Evolutionary conservation across 2,888 invertebrate genomes (phyloP).

Genomic region (Meliscaeva auricollis): DNA sequence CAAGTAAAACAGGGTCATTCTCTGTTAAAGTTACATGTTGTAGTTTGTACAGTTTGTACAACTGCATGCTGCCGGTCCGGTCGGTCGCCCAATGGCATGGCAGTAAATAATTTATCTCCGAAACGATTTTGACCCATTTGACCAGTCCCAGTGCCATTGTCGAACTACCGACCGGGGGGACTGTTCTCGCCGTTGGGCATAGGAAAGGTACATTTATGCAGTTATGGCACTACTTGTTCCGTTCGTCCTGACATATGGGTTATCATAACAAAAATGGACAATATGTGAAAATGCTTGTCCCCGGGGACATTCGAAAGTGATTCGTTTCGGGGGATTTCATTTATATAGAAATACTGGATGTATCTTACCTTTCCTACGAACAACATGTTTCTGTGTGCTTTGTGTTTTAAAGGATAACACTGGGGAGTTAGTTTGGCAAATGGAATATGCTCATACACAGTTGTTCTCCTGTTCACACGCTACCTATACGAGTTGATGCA

Average conservation of each 20-base stretch:
- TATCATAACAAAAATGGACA: slow-evolving; percentile 56
- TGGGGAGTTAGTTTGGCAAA: slow-evolving; percentile 31
- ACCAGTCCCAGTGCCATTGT: slow-evolving; percentile 15
- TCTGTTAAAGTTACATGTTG: no score
- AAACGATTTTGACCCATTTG: slow-evolving; percentile 45
- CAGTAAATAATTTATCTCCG: slow-evolving; percentile 53
- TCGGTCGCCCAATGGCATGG: slow-evolving; percentile 22
- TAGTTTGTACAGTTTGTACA: slow-evolving; percentile 9
- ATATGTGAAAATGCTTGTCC: slow-evolving; percentile 47
- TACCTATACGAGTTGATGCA: neutral
- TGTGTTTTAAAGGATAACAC: no score
- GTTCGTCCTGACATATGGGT: slow-evolving; percentile 46
- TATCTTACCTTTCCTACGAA: no score
- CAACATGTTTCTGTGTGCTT: no score
- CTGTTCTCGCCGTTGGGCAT: slow-evolving; percentile 2
- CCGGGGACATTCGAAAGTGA: slow-evolving; percentile 38
- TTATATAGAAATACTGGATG: neutral
- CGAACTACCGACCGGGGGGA: neutral
- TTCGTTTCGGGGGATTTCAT: slow-evolving; percentile 21
- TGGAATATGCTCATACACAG: neutral
- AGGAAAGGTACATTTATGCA: slow-evolving; percentile 5
- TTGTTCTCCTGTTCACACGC: neutral
- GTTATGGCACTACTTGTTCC: neutral
- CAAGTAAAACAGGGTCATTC: slow-evolving; percentile 16
- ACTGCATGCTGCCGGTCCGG: neutral